These are phyloP conservation scores for Sminthurides aquaticus DNA, from an alignment of 2,888 invertebrate genomes.

Conservation along the genomic window DNA sequence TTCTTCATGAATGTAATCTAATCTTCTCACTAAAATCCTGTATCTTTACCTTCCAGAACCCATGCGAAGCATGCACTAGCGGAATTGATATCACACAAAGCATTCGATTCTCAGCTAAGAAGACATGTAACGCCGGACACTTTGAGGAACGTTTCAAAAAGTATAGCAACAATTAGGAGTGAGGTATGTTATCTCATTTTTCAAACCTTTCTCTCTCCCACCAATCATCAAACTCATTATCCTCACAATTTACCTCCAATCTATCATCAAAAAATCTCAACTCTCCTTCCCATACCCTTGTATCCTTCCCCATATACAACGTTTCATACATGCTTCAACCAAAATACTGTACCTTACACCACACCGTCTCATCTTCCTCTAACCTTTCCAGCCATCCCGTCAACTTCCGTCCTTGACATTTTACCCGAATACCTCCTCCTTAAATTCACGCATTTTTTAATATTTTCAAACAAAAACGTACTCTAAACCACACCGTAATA, in stretches of 20 bases:
- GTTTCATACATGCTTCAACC: not conserved
- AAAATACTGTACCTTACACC: not conserved
- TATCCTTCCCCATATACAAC: no score
- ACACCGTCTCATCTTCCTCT: not conserved
- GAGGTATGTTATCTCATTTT: conserved; percentile 37
- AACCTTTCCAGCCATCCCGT: no score
- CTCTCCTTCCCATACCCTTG: no score
- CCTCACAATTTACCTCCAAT: not conserved
- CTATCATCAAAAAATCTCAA: no score
- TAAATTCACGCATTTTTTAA: no score
- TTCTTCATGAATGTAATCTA: not conserved
- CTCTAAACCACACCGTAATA: no score
- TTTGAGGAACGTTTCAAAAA: conserved; percentile 75
- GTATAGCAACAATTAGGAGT: conserved; percentile 51
- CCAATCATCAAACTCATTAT: no score
- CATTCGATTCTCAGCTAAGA: conserved; percentile 66
- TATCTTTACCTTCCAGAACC: conserved; percentile 49
- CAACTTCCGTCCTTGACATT: no score
- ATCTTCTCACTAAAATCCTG: conserved; percentile 23
- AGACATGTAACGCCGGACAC: conserved; percentile 73
- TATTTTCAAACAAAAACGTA: no score
- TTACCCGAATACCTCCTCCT: no score
- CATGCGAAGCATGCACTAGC: conserved; percentile 72
- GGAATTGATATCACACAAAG: conserved; percentile 61
- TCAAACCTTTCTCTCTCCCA: no score